A percentile compares a stretch with the other conserved stretches of the same genome.
Conservation (phyloP, 2,113 vertebrate genomes). For the Calonectris borealis region DNA sequence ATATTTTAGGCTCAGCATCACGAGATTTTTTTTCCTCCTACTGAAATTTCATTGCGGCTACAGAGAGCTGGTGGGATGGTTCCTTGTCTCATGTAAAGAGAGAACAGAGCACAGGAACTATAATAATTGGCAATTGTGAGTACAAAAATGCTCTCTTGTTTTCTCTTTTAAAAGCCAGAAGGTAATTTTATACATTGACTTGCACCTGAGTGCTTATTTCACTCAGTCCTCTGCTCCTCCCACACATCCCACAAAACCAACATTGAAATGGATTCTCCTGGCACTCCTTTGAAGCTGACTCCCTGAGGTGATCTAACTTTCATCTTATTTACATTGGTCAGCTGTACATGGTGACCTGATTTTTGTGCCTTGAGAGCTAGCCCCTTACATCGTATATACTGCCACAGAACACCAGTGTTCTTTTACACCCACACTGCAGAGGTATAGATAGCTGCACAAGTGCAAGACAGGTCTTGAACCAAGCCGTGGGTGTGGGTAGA, state of each 20-base stretch:
- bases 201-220: not conserved
- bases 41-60: slow-evolving; percentile 2
- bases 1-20: not conserved
- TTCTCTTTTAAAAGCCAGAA: slow-evolving; percentile 2
- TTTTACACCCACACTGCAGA: not conserved
- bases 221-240: not conserved
- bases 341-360: not conserved
- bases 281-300: not conserved
- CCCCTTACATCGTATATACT: fast-evolving
- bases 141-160: not conserved
- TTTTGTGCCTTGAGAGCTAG: not conserved
- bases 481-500: not conserved
- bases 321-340: not conserved
- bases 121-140: not conserved
- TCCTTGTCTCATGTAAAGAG: not conserved
- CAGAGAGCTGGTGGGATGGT: not conserved
- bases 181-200: not conserved
- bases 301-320: not conserved
- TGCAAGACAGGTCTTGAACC: not conserved
- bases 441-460: not conserved
- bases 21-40: not conserved
- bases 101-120: not conserved
- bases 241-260: not conserved
- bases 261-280: not conserved
- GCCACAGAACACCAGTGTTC: fast-evolving